Evolutionary conservation across 92 coral and sea anemone genomes (phyloP).

Genomic region (Hydrozoanthus gracilis): DNA sequence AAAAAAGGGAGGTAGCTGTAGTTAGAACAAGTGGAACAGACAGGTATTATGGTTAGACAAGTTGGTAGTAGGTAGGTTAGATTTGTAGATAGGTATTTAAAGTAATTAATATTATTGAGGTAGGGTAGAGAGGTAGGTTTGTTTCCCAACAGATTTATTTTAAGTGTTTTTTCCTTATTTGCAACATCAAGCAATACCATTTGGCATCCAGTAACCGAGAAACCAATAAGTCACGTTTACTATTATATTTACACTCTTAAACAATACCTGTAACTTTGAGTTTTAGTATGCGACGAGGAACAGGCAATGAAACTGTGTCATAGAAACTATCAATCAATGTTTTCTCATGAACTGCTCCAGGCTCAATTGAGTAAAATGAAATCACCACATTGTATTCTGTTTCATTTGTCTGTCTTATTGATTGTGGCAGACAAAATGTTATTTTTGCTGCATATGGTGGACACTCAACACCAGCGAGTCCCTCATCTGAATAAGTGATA

Average conservation of each 20-base stretch:
- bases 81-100: no score
- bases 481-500: background rate
- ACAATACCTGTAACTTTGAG: background rate
- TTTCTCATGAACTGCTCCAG: background rate
- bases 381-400: background rate
- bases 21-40: no score
- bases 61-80: no score
- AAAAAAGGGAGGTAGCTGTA: no score
- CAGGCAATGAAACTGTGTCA: background rate
- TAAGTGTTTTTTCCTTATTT: no score
- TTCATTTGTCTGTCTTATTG: background rate
- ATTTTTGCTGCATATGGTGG: conserved; percentile 17
- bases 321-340: background rate
- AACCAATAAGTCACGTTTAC: background rate
- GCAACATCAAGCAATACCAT: no score
- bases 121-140: no score
- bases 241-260: background rate
- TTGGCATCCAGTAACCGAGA: background rate
- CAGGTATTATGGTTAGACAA: no score
- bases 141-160: no score
- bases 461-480: background rate
- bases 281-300: conserved; percentile 9
- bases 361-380: background rate
- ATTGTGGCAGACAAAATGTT: background rate
- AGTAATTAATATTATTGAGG: no score